Percentiles rank a stretch among this genome's conserved stretches.
These are phyloP conservation scores for Poeciliopsis paucimaculata DNA, from an alignment of 2,797 vertebrate species.

Conservation along the genomic window DNA sequence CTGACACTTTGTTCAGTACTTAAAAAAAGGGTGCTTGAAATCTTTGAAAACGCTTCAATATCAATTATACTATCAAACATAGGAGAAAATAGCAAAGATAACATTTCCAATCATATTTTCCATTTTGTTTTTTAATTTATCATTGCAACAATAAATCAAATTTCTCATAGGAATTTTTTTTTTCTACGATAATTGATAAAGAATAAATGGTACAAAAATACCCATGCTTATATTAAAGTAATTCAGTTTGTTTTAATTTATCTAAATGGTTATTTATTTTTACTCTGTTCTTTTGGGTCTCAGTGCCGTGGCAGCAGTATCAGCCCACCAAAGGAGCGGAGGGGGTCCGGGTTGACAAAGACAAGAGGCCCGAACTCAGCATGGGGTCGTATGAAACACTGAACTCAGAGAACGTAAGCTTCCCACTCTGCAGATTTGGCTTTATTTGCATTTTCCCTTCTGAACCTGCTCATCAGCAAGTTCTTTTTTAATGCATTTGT, in stretches of 20 bases:
- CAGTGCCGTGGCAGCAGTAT: conserved; percentile 82
- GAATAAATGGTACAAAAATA: no score
- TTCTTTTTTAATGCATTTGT: neutral
- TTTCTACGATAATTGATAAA: no score
- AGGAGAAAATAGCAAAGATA: no score
- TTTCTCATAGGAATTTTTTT: no score
- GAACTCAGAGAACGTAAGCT: conserved; percentile 62
- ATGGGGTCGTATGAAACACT: conserved; percentile 82
- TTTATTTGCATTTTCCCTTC: neutral
- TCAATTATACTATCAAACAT: no score
- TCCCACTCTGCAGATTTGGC: neutral
- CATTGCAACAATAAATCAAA: no score
- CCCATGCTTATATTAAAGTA: neutral
- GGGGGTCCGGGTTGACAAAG: conserved; percentile 71
- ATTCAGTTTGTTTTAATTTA: neutral
- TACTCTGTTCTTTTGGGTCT: conserved; percentile 5
- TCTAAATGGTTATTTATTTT: neutral
- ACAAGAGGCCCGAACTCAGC: conserved; percentile 77
- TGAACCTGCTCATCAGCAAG: fast-evolving
- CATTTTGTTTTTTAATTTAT: no score
- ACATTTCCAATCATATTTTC: no score
- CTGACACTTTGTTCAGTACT: neutral
- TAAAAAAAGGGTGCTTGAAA: neutral
- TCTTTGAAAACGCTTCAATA: no score
- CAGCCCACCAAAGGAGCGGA: conserved; percentile 76